Conservation (phyloP, 2,888 invertebrate genomes). For the Sycophila texana region DNA sequence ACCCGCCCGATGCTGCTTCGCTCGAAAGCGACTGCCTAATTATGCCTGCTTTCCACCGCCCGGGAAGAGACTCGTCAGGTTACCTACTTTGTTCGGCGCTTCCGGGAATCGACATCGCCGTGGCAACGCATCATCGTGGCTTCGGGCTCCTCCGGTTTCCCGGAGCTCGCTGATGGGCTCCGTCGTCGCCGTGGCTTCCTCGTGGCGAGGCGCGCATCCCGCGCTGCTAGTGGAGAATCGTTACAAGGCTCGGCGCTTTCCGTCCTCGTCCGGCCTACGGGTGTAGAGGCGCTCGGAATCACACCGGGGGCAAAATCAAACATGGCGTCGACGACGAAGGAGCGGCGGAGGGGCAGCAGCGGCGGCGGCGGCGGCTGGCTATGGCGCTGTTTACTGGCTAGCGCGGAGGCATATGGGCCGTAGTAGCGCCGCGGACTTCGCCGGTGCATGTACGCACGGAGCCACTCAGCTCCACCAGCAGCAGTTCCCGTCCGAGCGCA, state of each 20-base stretch:
- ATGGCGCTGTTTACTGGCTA: constrained; percentile 70
- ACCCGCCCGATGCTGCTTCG: neutral
- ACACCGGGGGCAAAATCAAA: constrained; percentile 59
- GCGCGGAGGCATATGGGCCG: constrained; percentile 37
- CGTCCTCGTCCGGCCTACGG: constrained; percentile 3
- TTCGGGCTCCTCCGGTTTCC: too few species aligned
- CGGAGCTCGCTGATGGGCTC: too few species aligned
- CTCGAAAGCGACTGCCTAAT: neutral
- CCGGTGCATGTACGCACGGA: constrained; percentile 33
- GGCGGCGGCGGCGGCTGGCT: constrained; percentile 76
- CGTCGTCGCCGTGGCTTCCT: too few species aligned
- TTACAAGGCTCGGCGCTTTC: neutral
- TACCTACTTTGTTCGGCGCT: too few species aligned
- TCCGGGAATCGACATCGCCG: too few species aligned
- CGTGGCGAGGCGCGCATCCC: too few species aligned
- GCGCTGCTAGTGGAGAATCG: too few species aligned
- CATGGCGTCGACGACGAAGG: constrained; percentile 64
- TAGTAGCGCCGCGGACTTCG: constrained; percentile 47
- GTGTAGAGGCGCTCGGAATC: constrained; percentile 23
- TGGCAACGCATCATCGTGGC: neutral
- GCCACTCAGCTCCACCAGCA: neutral
- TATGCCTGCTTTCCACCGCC: too few species aligned
- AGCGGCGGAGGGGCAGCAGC: constrained; percentile 76
- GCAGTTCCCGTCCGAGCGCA: neutral
- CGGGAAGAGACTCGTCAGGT: too few species aligned